Evolutionary conservation across 2,888 invertebrate species (phyloP).

Genomic region (Amiota mariae): DNA sequence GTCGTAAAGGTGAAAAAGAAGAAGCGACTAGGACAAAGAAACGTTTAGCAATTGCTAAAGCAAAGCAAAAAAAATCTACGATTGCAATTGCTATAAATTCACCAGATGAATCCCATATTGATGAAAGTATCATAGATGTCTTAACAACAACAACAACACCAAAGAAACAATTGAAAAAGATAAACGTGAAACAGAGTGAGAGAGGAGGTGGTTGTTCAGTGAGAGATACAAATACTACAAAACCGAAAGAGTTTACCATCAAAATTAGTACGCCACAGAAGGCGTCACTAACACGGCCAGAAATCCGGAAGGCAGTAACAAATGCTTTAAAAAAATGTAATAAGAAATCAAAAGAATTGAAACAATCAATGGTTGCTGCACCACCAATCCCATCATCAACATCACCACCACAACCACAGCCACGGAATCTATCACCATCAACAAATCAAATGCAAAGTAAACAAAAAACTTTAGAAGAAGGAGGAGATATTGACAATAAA

Average conservation of each 20-base stretch:
- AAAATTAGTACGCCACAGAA: slow-evolving; percentile 62
- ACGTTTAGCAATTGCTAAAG: slow-evolving; percentile 25
- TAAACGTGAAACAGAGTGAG: slow-evolving; percentile 16
- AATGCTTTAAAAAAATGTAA: too few relatives aligned
- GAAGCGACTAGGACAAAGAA: neutral
- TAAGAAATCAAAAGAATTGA: slow-evolving; percentile 1
- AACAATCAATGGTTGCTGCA: neutral
- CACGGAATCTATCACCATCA: neutral
- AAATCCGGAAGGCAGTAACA: too few relatives aligned
- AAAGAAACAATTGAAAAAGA: slow-evolving; percentile 9
- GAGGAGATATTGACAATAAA: neutral
- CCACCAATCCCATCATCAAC: neutral
- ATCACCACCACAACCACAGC: neutral
- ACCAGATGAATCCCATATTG: neutral
- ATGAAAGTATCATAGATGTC: neutral
- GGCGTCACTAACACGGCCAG: neutral
- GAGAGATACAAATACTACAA: neutral
- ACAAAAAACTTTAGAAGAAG: neutral
- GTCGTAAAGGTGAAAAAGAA: slow-evolving; percentile 25
- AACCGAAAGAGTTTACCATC: slow-evolving; percentile 52
- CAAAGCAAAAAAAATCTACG: slow-evolving; percentile 42
- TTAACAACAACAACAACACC: slow-evolving; percentile 29
- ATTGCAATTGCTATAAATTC: slow-evolving; percentile 1
- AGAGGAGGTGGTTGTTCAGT: neutral
- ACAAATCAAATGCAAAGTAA: neutral